phyloP scores from a whole-genome alignment of 2,888 invertebrate genomes.

The Colostygia pectinataria region DNA sequence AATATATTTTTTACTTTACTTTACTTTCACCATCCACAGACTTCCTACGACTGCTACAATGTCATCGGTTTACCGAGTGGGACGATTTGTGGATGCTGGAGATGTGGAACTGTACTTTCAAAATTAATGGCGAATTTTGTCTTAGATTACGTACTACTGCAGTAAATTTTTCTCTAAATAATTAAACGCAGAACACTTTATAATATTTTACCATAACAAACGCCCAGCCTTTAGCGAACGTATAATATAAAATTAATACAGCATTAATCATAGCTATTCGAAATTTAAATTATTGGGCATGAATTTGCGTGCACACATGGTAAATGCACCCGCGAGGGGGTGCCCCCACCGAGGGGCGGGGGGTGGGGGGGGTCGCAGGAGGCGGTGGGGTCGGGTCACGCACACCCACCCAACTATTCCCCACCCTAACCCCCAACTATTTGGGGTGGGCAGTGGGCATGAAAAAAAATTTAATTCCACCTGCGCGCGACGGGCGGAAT shows the following conservation, averaged over 20 bases:
- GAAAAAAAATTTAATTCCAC: conserved; percentile 76
- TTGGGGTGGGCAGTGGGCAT: conserved; percentile 74
- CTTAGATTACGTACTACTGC: not conserved
- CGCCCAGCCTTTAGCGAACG: conserved; percentile 8
- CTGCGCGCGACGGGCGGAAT: conserved; percentile 71
- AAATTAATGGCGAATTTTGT: too few species aligned
- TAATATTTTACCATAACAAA: conserved; percentile 13
- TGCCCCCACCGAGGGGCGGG: conserved; percentile 35
- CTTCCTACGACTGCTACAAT: too few species aligned
- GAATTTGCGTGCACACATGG: conserved; percentile 80
- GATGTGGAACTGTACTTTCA: too few species aligned
- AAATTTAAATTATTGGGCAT: conserved; percentile 81
- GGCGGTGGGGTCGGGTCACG: conserved; percentile 60
- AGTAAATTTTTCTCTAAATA: not conserved
- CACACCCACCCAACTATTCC: conserved; percentile 65
- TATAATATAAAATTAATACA: conserved; percentile 53
- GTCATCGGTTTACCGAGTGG: too few species aligned
- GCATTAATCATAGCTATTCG: conserved; percentile 74
- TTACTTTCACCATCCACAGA: too few species aligned
- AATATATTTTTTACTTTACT: too few species aligned
- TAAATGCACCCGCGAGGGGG: conserved; percentile 53
- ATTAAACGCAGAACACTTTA: not conserved
- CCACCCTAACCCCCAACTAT: conserved; percentile 70
- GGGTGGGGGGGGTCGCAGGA: conserved; percentile 39
- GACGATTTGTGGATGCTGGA: too few species aligned